Evolutionary conservation across 2,888 invertebrate genomes (phyloP), one percentile per base, ranked within the genome.

Genomic region (Macaria notata): DNA sequence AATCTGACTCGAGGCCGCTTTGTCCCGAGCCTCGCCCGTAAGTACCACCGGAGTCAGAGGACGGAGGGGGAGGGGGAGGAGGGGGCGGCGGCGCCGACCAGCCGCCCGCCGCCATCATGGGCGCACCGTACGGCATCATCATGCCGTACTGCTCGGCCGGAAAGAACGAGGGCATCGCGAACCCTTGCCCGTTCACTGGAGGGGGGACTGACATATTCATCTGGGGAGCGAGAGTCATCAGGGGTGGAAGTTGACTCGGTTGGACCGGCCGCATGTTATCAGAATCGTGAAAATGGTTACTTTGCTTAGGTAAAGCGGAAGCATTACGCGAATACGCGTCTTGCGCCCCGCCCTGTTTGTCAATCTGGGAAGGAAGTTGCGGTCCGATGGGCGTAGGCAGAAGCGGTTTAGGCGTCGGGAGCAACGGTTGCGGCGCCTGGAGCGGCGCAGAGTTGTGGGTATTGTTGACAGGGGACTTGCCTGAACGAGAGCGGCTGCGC

Each of bases 401-500:
- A 66, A 81, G 76, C 62, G 79, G 61, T 69, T 78, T 78, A 54
- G 82, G 79, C 63, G 78, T 78, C 59, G 81, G 81, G 65, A 75
- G 76, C 65, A 79, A 70, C 67, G 81, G 75, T 74, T 79, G 83
- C 68, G 72, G 77, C 52, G 46, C 47, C 53, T 38, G 76, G 72
- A 81, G 83, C 66, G 77, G 79, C 69, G 75, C 79, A 65, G 75
- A 69, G 62, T 79, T 77, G 71, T 73, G 73, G 73, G 75, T 68
- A 62, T 81, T 81, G 78, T 84, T 86, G 71, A 66, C 72, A 62
- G 88, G 88, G 84, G 88, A 92, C 91, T 92, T 92, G 92, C 92
- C 92, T 92, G 92, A 90, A 74, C 90, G 89, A 71, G 86, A 89
- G 68, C 84, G 86, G 83, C 84, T 85, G 70, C 88, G 86, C 57